phyloP scores from a whole-genome alignment of 2,113 vertebrate species.

The Clarias batrachus region DNA sequence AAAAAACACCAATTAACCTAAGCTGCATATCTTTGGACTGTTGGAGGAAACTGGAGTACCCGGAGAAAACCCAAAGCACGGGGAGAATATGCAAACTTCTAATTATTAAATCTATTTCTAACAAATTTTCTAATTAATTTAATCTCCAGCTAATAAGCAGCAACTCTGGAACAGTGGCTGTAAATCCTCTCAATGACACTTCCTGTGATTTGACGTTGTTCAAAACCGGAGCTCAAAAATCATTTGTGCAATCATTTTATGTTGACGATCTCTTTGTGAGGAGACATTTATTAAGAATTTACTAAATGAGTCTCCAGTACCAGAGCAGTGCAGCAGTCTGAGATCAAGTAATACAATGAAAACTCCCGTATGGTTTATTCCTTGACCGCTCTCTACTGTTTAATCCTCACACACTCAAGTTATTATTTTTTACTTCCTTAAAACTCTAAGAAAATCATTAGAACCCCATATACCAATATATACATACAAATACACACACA shows the following conservation, averaged over 20 bases:
- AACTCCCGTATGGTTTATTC: neutral
- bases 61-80: no score
- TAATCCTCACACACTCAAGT: neutral
- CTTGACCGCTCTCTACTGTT: neutral
- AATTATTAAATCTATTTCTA: no score
- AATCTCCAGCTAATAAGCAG: no score
- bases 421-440: neutral
- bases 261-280: neutral
- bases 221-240: neutral
- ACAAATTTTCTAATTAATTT: no score
- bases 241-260: neutral
- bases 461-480: neutral
- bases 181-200: neutral
- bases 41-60: no score
- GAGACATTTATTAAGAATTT: neutral
- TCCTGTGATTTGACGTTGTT: neutral
- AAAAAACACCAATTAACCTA: no score
- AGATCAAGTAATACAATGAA: neutral
- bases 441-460: neutral
- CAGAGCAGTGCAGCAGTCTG: neutral
- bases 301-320: neutral
- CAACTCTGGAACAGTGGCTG: no score
- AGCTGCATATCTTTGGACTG: no score
- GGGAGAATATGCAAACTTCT: no score
- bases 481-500: no score